Evolutionary conservation across 92 coral and sea anemone species (phyloP).

Genomic region (Zoanthus sociatus): DNA sequence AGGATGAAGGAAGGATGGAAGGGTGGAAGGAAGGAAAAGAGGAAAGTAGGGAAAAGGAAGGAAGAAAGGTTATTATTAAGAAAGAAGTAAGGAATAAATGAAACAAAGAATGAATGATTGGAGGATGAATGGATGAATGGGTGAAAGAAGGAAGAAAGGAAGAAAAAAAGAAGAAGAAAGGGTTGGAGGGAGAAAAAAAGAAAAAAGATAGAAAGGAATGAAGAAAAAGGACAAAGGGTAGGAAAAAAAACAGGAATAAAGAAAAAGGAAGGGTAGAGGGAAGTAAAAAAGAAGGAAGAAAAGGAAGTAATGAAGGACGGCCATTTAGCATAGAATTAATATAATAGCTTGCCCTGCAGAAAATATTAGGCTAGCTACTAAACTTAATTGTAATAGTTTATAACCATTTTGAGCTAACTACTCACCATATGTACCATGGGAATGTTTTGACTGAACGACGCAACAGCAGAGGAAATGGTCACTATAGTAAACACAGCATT

Average conservation of each 20-base stretch:
- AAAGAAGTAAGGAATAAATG: background rate
- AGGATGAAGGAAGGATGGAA: background rate
- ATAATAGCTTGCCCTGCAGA: no score
- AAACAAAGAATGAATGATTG: background rate
- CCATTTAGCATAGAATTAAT: background rate
- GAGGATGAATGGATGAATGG: no score
- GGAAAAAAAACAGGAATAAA: background rate
- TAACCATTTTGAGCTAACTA: background rate
- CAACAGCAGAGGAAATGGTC: slow-evolving; percentile 36
- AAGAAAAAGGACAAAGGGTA: background rate
- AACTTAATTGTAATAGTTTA: background rate
- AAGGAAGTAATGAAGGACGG: background rate
- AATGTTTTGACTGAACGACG: slow-evolving; percentile 22
- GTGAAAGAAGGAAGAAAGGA: background rate
- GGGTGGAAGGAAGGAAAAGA: background rate
- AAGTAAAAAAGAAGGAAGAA: background rate
- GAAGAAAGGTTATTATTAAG: background rate
- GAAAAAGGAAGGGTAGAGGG: background rate
- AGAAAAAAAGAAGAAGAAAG: background rate
- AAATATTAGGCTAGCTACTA: no score
- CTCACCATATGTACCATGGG: slow-evolving; percentile 43
- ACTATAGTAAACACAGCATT: slow-evolving; percentile 28
- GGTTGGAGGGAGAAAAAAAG: background rate
- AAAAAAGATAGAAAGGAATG: background rate
- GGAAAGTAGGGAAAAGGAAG: background rate